Conservation (phyloP, 2,797 vertebrate genomes). For the Phataginus tetradactyla region DNA sequence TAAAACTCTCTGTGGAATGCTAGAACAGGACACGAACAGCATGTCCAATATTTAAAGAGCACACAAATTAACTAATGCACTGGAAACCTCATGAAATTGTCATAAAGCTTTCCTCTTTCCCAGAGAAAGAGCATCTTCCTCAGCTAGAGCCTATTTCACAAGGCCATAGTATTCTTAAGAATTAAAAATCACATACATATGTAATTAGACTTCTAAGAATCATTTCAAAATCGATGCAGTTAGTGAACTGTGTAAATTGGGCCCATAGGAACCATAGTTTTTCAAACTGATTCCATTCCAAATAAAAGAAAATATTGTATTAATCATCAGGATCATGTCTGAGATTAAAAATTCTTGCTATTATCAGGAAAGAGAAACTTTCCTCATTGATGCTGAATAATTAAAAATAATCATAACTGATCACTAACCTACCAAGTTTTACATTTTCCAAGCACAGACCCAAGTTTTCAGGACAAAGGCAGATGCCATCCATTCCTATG, state of each 20-base stretch:
- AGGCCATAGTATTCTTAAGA: background rate
- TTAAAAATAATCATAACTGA: background rate
- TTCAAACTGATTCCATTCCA: background rate
- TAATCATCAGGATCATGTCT: background rate
- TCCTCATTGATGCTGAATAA: background rate
- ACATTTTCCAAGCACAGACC: background rate
- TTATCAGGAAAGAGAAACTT: background rate
- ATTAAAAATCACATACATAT: background rate
- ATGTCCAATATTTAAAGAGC: background rate
- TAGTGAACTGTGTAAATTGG: background rate
- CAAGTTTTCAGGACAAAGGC: background rate
- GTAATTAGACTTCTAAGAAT: background rate
- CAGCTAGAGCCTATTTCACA: background rate
- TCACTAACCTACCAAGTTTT: background rate
- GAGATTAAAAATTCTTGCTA: background rate
- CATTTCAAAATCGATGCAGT: background rate
- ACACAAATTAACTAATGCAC: background rate
- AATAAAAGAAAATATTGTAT: background rate
- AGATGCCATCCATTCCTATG: background rate
- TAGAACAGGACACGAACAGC: background rate
- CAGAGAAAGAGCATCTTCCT: background rate
- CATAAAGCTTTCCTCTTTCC: background rate
- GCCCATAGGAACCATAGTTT: background rate
- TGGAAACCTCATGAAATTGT: background rate
- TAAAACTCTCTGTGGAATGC: background rate